Percentiles rank a stretch among this genome's conserved stretches.
phyloP scores from a whole-genome alignment of 2,797 vertebrate species.

The Limosa lapponica region DNA sequence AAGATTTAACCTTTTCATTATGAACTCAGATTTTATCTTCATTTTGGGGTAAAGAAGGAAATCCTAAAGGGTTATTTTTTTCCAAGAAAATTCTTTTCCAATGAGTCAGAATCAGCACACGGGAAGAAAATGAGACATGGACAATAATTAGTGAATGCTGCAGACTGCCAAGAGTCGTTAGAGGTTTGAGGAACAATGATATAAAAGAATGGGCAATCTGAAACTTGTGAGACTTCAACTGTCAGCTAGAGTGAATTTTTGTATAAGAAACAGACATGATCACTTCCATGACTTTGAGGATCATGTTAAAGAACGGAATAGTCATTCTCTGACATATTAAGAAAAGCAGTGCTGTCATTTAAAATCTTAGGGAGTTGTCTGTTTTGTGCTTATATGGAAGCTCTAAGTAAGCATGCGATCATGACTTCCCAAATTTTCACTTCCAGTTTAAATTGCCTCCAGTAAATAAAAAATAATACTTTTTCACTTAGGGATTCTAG shows the following conservation, averaged over 20 bases:
- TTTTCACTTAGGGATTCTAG: neutral
- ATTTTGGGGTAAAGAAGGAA: neutral
- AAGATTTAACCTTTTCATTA: neutral
- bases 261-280: neutral
- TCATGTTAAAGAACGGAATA: neutral
- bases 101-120: neutral
- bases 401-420: neutral
- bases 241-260: neutral
- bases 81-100: neutral
- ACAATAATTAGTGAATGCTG: neutral
- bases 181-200: neutral
- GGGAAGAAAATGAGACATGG: neutral
- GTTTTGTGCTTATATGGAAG: neutral
- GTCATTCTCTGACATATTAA: neutral
- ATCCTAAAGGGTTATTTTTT: neutral
- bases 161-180: neutral
- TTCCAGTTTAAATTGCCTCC: neutral
- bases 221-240: neutral
- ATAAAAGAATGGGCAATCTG: neutral
- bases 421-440: neutral
- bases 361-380: neutral
- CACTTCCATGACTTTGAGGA: neutral
- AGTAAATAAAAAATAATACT: neutral
- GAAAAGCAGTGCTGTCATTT: neutral
- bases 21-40: neutral